Evolutionary conservation across 2,888 invertebrate species (phyloP), one percentile per base, ranked within the genome.

Genomic region (Leptopilina syphax): DNA sequence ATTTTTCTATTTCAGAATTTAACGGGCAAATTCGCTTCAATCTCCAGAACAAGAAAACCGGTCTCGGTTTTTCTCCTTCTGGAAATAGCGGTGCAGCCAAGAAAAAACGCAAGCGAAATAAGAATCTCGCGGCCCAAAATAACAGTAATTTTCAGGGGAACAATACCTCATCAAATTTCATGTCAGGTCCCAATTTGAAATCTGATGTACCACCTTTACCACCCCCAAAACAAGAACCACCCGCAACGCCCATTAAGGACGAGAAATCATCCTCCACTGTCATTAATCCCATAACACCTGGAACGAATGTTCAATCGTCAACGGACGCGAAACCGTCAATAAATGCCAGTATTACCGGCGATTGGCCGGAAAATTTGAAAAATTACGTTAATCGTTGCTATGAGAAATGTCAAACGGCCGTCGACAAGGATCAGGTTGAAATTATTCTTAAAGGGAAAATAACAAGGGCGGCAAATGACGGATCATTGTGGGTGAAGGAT

Each of bases 381-480:
- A 95, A 96, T 87, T 99, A 98, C 92, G 98, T 99, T 18, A 96
- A 96, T 89, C 95, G 97, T 84, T 98, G 98, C 89, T 99, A 98
- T 93, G 96, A 96, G 70, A 97, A 97, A 92, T 98, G 98, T 89
- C 95, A 95, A 88, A 96, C 97, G 13, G 95, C 95, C 82, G 95
- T 97, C 86, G 98, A 99, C 91, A 97, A 97, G 91, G 98, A 98
- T 93, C 96, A 97, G 92, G 97, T 99, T 81, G 98, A 98, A 91
- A 97, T 97, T 84, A 97, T 97, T 88, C 93, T 99, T 80, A 98
- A 98, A 92, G 98, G 98, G 63, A 97, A 98, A 93, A 96, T 99
- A 83, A 98, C 97, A 77, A 95, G 96, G 80, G 97, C 98, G 18
- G 97, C 98, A 70, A 96, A 96, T 89, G 96, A 96, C 87, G 97